Base-by-base conservation (phyloP, 2,888 invertebrate genomes). In the Cenopis cana region DNA sequence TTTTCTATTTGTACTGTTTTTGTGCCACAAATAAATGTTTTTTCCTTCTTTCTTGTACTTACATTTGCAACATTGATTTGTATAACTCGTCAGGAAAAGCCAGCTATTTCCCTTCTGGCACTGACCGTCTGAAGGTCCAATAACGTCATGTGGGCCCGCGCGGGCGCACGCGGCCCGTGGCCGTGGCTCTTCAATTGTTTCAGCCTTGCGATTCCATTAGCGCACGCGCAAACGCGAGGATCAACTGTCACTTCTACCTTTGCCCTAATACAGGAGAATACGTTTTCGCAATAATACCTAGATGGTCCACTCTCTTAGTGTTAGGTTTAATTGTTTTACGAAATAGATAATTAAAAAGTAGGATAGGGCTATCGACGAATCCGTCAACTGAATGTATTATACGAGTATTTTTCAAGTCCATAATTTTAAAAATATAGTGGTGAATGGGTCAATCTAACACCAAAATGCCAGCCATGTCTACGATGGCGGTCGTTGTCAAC, bases 121-220 rank as follows among this genome's bases (percentile, higher is more conserved):
- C 14, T 54, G 54, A 54, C 54, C 54, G 11, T 56, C 33, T 11
- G 56, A 36, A 17, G 56, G 56, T 36, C 36, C 56, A 36, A 56
- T 55, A n/a, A 46, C 55, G 55, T 29, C n/a, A 11, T 18, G 18
- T 14, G 38, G 38, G 12, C 14, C 12, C 38, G 52, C 64, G 64
- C 62, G 50, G 36, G 36, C 18, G 62, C 62, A 62, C 64, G 52
- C 64, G 77, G 81, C 74, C 79, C 79, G 81, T 80, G 84, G 79
- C 84, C 83, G 82, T 82, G 81, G 83, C 79, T 77, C 76, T 78
- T 82, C 87, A 88, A 91, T 91, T 89, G 84, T 81, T 89, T 86
- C 82, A 85, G 81, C 91, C 91, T 91, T 91, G 90, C 87, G 81
- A 81, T 84, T 88, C 85, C 79, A 87, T 89, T 88, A 82, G 74